A percentile compares a stretch with the other conserved stretches of the same genome.
These are phyloP conservation scores for Tipula confusa DNA, from an alignment of 2,888 invertebrate genomes.

Conservation along the genomic window DNA sequence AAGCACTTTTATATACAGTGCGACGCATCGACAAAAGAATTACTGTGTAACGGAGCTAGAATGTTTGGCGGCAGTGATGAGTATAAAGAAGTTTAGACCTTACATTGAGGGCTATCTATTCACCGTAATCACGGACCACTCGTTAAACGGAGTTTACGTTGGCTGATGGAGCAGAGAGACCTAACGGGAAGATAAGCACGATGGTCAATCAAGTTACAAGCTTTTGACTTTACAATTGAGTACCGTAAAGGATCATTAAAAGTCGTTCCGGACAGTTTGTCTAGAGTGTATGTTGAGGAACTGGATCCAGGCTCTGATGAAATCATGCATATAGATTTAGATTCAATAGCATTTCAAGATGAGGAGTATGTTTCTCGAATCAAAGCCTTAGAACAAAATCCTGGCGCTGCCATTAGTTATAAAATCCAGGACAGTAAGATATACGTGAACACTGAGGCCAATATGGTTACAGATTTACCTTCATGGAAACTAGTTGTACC, in stretches of 20 bases:
- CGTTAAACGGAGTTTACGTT: not conserved
- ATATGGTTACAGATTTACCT: not conserved
- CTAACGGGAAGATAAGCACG: slow-evolving; percentile 28
- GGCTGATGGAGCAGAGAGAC: slow-evolving; percentile 31
- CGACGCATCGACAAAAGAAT: not conserved
- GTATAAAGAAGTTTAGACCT: not conserved
- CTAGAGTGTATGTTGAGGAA: not conserved
- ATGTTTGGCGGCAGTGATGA: not conserved
- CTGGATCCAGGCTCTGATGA: too few species aligned
- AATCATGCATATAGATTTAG: too few species aligned
- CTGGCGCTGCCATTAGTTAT: not conserved
- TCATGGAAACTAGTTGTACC: not conserved
- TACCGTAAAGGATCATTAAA: slow-evolving; percentile 26
- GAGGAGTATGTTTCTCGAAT: not conserved
- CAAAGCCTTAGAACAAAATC: not conserved
- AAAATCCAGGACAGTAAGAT: not conserved
- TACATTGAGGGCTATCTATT: not conserved
- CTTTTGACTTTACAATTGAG: not conserved
- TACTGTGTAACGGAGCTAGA: not conserved
- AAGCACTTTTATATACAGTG: too few species aligned
- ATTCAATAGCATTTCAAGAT: too few species aligned
- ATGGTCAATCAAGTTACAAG: not conserved
- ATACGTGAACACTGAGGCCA: not conserved
- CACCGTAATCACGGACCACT: not conserved
- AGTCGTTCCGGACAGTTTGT: slow-evolving; percentile 31